Evolutionary conservation across 2,113 vertebrate species (phyloP).

Genomic region (Microcebus jonahi): DNA sequence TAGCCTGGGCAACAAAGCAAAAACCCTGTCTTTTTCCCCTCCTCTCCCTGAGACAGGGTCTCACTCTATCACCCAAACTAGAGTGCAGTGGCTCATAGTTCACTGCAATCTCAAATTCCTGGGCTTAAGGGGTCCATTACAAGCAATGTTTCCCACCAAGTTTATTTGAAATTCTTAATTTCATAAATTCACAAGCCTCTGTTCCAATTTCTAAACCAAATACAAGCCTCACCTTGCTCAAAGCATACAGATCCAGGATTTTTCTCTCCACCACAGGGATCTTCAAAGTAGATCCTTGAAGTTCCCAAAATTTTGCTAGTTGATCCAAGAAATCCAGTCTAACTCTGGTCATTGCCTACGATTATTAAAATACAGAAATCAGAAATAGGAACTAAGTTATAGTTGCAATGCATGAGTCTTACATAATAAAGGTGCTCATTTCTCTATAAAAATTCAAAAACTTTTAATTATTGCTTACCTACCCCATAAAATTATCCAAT

Average conservation of each 20-base stretch:
- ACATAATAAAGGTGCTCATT: neutral
- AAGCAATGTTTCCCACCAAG: neutral
- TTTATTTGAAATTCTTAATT: slow-evolving; percentile 34
- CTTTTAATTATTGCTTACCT: slow-evolving; percentile 18
- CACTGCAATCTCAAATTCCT: too few relatives aligned
- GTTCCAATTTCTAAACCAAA: slow-evolving; percentile 40
- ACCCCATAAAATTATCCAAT: neutral
- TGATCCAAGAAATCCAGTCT: slow-evolving; percentile 98
- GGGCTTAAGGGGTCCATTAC: too few relatives aligned
- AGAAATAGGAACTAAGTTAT: slow-evolving; percentile 24
- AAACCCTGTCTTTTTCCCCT: too few relatives aligned
- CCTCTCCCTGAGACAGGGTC: too few relatives aligned
- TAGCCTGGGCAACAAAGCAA: too few relatives aligned
- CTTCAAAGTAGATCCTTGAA: slow-evolving; percentile 96
- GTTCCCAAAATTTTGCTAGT: slow-evolving; percentile 98
- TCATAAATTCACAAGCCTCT: neutral
- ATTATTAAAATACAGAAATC: slow-evolving; percentile 69
- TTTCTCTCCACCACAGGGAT: slow-evolving; percentile 97
- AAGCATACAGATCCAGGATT: slow-evolving; percentile 95
- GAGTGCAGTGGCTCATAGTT: too few relatives aligned
- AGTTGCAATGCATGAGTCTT: neutral
- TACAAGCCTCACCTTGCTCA: slow-evolving; percentile 92
- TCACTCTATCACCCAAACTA: too few relatives aligned
- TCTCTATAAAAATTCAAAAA: slow-evolving; percentile 43
- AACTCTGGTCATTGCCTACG: slow-evolving; percentile 96